phyloP scores from a whole-genome alignment of 2,797 vertebrate species.

The Arctocebus calabarensis region DNA sequence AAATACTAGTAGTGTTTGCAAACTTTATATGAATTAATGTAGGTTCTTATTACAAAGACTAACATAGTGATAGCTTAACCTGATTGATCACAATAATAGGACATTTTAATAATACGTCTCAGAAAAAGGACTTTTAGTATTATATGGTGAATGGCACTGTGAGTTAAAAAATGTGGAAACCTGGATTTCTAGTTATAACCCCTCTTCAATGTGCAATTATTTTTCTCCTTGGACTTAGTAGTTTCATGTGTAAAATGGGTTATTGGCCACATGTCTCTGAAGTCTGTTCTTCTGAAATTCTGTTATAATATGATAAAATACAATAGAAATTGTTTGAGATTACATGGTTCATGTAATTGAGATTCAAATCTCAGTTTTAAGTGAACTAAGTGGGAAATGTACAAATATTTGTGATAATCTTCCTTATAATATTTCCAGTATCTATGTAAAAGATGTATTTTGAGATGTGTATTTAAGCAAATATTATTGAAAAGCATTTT shows the following conservation, averaged over 20 bases:
- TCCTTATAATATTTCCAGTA: neutral
- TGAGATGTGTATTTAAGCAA: neutral
- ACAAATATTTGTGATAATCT: neutral
- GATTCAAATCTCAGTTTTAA: conserved; percentile 22
- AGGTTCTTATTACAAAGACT: neutral
- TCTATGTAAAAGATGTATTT: neutral
- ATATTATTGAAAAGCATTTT: conserved; percentile 4
- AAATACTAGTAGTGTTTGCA: neutral
- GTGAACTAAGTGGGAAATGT: neutral
- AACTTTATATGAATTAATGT: conserved; percentile 11
- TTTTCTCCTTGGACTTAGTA: neutral
- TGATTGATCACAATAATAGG: neutral
- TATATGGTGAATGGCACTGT: neutral
- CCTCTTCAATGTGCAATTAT: neutral
- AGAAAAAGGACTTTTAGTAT: neutral
- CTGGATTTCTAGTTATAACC: neutral
- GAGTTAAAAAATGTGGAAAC: neutral
- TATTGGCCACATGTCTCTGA: neutral
- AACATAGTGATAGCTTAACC: neutral
- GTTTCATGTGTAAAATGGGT: neutral
- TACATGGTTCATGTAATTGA: neutral
- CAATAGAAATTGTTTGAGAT: neutral
- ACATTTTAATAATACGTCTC: neutral
- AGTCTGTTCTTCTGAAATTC: neutral
- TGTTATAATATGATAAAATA: neutral